Evolutionary conservation across 2,113 vertebrate species (phyloP).

Genomic region (Psettodes erumei): DNA sequence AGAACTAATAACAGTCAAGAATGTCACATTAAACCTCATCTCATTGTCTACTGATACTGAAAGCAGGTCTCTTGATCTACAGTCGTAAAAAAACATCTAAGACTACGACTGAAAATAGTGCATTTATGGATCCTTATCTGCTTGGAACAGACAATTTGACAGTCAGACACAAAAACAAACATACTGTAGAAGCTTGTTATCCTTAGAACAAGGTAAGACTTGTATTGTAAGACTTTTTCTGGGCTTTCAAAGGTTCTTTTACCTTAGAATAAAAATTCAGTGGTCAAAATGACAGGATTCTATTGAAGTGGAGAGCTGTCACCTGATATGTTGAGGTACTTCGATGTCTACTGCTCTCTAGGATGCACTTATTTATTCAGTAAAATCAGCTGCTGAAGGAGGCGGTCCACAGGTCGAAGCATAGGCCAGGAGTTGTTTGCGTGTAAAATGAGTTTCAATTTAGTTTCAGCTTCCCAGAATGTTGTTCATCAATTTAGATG

Average conservation of each 20-base stretch:
- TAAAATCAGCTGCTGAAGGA: constrained; percentile 56
- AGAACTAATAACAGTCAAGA: not conserved
- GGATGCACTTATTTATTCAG: constrained; percentile 60
- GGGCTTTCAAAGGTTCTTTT: not conserved
- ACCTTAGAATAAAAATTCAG: constrained; percentile 3
- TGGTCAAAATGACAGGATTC: constrained; percentile 13
- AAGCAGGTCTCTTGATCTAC: not conserved
- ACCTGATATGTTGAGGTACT: constrained; percentile 43
- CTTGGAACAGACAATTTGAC: not conserved
- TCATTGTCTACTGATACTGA: not conserved
- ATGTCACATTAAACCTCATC: not conserved
- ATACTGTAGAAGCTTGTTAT: not conserved
- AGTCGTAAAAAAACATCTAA: not conserved
- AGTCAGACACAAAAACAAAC: not conserved
- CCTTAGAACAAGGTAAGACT: not conserved
- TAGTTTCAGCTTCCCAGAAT: constrained; percentile 47
- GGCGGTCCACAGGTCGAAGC: constrained; percentile 35
- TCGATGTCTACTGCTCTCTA: constrained; percentile 39
- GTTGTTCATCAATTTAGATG: constrained; percentile 68
- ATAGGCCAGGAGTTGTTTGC: constrained; percentile 58
- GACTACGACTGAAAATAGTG: not conserved
- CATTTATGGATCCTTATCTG: not conserved
- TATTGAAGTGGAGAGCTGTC: constrained; percentile 37
- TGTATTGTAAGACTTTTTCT: not conserved
- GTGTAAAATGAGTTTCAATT: constrained; percentile 60